Evolutionary conservation across 2,797 vertebrate species (phyloP), one percentile per base, ranked within the genome.

Genomic region (Trachops cirrhosus): DNA sequence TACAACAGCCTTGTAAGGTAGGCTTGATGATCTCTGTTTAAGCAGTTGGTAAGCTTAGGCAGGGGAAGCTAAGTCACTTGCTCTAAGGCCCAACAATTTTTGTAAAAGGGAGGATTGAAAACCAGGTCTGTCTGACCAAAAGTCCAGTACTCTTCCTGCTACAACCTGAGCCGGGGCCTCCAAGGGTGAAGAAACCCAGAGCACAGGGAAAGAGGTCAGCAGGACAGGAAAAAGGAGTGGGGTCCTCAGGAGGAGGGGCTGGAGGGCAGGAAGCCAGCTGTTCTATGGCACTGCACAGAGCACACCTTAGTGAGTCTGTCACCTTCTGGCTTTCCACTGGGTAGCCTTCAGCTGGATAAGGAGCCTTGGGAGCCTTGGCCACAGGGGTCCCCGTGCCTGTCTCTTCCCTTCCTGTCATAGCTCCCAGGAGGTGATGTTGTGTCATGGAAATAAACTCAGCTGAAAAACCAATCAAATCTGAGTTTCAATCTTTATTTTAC

Each of bases 401-500:
- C 48, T 37, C 75, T 50, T 48, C 7, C 68, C 80, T 48, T 87
- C 64, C 48, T n/a, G 12, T 26, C 57, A 10, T 26, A 57, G 24
- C 26, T 91, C 64, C 48, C 68, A 68, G 39, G 50, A 83, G 50
- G 44, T 44, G 21, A 64, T 1, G 3, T 15, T 50, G 4, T 7
- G 21, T 59, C 46, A 37, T 1, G n/a, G 67, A 92, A 64, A 64
- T 22, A 32, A 89, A 21, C n/a, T 34, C 22, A n/a, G 19, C 46
- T 68, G 79, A 50, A 73, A 84, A 89, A 86, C 57, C 41, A 44
- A 90, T 75, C 71, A 16, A 41, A 70, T 39, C 16, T 62, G 52
- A 73, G 29, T 88, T 95, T 70, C 59, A 92, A 75, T 59, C 59
- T 94, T 96, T 84, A 62, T 95, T 86, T 95, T 39, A 79, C 52